Percentiles rank a stretch among this genome's conserved stretches.
Evolutionary conservation across 2,888 invertebrate genomes (phyloP).

Genomic region (Ellobium chinense): DNA sequence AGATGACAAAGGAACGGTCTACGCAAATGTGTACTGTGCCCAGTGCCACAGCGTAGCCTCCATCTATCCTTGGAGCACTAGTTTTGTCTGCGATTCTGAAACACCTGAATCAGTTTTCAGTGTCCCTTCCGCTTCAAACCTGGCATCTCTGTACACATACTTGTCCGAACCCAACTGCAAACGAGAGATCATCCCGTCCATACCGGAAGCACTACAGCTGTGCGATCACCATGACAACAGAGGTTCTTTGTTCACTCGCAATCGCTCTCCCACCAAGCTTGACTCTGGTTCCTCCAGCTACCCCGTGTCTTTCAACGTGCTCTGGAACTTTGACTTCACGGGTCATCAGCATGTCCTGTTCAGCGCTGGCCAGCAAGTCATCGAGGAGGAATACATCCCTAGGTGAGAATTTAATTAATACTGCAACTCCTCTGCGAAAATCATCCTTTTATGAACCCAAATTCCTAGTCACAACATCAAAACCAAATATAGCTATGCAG

Average conservation of each 20-base stretch:
- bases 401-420: conserved; percentile 5
- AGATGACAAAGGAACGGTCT: conserved; percentile 61
- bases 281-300: conserved; percentile 18
- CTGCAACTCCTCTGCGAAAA: neutral
- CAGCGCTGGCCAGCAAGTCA: conserved; percentile 50
- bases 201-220: conserved; percentile 21
- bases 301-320: conserved; percentile 66
- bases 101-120: neutral
- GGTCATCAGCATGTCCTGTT: conserved; percentile 72
- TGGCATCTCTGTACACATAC: conserved; percentile 15
- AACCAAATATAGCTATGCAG: too few species aligned
- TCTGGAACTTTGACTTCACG: conserved; percentile 74
- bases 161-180: conserved; percentile 27
- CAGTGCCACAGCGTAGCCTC: conserved; percentile 57
- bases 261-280: neutral
- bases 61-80: conserved; percentile 58
- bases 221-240: conserved; percentile 1
- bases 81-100: conserved; percentile 49
- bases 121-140: neutral
- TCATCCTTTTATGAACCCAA: too few species aligned
- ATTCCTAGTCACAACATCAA: too few species aligned
- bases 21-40: conserved; percentile 68
- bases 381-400: conserved; percentile 11
- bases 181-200: conserved; percentile 28
- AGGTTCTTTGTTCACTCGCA: neutral